These are phyloP conservation scores for Mystacornis crossleyi DNA, from an alignment of 2,113 vertebrate genomes.

Conservation along the genomic window DNA sequence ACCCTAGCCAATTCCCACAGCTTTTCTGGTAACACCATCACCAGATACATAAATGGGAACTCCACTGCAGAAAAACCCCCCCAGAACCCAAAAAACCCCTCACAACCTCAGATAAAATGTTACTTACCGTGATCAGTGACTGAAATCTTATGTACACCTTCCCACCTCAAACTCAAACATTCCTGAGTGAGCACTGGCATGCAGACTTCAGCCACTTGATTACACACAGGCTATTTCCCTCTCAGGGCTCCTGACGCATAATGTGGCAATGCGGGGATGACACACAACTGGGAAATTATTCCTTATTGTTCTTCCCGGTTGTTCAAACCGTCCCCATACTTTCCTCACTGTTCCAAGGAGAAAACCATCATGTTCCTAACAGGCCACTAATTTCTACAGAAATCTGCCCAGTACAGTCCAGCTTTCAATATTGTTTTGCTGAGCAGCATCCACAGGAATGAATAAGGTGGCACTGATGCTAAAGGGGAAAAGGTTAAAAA, in stretches of 20 bases:
- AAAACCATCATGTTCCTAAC: fast-evolving
- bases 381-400: not conserved
- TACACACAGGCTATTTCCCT: not conserved
- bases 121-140: not conserved
- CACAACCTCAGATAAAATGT: not conserved
- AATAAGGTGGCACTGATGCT: not conserved
- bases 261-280: not conserved
- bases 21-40: not conserved
- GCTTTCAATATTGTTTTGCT: not conserved
- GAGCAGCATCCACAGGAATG: not conserved
- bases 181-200: no score
- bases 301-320: not conserved
- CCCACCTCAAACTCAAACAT: not conserved
- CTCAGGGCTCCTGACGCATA: not conserved
- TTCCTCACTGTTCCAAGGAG: not conserved
- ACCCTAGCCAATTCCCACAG: not conserved
- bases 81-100: not conserved
- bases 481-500: not conserved
- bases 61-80: fast-evolving
- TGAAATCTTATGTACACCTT: not conserved
- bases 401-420: not conserved
- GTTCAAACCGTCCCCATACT: fast-evolving
- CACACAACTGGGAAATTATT: not conserved
- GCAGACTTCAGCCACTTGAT: not conserved
- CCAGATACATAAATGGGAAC: not conserved